Conservation (phyloP, 2,113 vertebrate species). For the Heloderma charlesbogerti region DNA sequence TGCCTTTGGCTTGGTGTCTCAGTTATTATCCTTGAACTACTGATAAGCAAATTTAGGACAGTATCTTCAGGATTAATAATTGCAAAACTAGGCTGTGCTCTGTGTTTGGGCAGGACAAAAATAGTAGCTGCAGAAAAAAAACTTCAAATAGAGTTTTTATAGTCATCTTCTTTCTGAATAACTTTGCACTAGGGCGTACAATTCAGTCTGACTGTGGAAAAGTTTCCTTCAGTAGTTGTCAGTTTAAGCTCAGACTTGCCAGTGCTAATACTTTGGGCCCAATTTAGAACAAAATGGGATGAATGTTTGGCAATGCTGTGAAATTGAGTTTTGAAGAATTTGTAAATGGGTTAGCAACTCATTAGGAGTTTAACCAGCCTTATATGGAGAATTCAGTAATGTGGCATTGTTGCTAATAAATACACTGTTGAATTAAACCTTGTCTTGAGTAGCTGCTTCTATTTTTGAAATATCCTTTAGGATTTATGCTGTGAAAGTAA, state of each 20-base stretch:
- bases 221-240: background rate
- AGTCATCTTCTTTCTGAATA: conserved; percentile 5
- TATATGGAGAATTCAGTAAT: background rate
- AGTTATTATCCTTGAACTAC: background rate
- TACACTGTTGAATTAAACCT: background rate
- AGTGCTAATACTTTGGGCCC: background rate
- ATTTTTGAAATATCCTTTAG: background rate
- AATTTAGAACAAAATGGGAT: conserved; percentile 26
- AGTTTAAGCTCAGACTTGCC: background rate
- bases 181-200: background rate
- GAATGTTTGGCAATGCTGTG: background rate
- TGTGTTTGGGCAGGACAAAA: conserved; percentile 6
- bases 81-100: conserved; percentile 2
- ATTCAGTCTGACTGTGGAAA: background rate
- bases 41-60: conserved; percentile 5
- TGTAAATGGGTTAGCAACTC: background rate
- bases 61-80: background rate
- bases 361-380: background rate
- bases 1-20: background rate
- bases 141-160: background rate
- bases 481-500: background rate
- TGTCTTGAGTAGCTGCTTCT: background rate
- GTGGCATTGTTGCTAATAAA: background rate
- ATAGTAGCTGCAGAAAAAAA: background rate
- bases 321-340: conserved; percentile 19